Evolutionary conservation across 2,797 vertebrate species (phyloP), one percentile per base, ranked within the genome.

Genomic region (Paratrypauchen microcephalus): DNA sequence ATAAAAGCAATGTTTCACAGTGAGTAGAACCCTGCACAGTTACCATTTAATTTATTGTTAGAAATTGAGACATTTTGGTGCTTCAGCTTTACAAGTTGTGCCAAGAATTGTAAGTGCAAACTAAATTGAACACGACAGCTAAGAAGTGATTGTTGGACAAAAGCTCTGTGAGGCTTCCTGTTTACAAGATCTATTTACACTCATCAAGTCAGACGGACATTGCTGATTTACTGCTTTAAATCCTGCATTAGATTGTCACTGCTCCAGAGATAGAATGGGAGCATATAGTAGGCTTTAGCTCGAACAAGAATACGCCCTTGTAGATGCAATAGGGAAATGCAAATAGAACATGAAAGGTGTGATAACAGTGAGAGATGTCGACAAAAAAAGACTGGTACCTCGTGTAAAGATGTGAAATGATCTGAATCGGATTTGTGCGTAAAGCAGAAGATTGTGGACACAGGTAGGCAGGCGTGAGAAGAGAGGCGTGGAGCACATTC

Each of bases 401-500:
- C 66, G 65, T 52, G 59, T 71, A 21, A 69, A 68, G 58, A 62
- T 60, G 7, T 58, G 39, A 21, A 65, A 69, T 16, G 67, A 71
- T 70, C 18, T 69, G 28, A 77, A 68, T 71, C 61, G 5, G 7
- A 59, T 75, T 32, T 50, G 59, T 68, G 70, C 36, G 39, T 81
- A 62, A 81, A 78, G 71, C 68, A 70, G 66, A 70, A 71, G 55
- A 32, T 76, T 36, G 48, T 76, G 70, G 58, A 73, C 45, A 65
- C 56, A 61, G 39, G 72, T 58, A 71, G 69, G 36, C 60, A 56
- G 47, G 75, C 69, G 72, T 69, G 36, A 65, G 72, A 67, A 79
- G 78, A 69, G 64, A 76, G 66, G 65, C 70, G 69, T 68, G 77
- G 73, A 82, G 73, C 74, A 61, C 79, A 81, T 66, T 71, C 73